phyloP scores from a whole-genome alignment of 2,113 vertebrate genomes.

The Picathartes gymnocephalus region DNA sequence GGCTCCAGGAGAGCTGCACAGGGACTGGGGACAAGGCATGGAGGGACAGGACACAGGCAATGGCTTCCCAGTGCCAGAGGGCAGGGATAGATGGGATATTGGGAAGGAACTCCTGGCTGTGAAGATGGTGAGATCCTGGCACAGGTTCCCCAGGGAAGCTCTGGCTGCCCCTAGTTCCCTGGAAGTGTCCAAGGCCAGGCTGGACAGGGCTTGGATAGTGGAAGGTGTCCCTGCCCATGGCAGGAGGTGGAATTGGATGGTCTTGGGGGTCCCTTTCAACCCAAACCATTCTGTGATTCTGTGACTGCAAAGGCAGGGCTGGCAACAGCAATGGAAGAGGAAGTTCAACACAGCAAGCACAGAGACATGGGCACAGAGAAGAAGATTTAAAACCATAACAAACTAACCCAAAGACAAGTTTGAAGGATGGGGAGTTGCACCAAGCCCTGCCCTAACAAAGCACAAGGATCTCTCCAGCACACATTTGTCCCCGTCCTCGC shows the following conservation, averaged over 20 bases:
- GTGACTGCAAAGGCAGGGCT: not conserved
- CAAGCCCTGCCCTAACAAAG: not conserved
- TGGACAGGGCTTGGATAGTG: accelerated
- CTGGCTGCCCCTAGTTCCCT: not conserved
- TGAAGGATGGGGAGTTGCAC: not conserved
- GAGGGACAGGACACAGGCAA: not conserved
- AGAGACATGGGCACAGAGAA: not conserved
- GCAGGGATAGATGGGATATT: not conserved
- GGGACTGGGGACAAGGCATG: not conserved
- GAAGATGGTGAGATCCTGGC: accelerated
- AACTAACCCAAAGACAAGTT: not conserved
- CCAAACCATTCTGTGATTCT: not conserved
- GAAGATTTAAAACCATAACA: not conserved
- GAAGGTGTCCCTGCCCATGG: not conserved
- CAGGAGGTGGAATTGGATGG: not conserved
- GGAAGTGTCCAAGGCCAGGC: accelerated
- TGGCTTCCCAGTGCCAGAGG: not conserved
- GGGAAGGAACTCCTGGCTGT: accelerated
- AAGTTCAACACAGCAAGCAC: accelerated
- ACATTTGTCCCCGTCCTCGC: accelerated
- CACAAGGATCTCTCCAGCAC: accelerated
- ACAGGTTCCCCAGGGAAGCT: not conserved
- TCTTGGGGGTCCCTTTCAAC: not conserved
- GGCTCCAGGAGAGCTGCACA: not conserved
- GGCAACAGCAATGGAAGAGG: not conserved